phyloP scores from a whole-genome alignment of 2,113 vertebrate genomes.

The Dasyurus viverrinus region DNA sequence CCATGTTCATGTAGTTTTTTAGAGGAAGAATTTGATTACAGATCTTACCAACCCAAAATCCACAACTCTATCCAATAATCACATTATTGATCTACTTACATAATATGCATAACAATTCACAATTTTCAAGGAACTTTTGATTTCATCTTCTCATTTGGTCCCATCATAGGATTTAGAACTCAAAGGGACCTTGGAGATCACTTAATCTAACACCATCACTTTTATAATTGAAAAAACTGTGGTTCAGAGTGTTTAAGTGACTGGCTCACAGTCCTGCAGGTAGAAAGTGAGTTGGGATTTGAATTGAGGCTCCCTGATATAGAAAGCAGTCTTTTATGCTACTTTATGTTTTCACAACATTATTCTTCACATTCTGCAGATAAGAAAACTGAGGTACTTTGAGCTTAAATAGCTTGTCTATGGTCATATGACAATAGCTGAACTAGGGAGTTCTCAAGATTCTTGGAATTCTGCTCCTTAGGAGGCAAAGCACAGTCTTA shows the following conservation, averaged over 20 bases:
- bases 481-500: background rate
- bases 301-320: background rate
- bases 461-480: background rate
- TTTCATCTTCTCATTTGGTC: background rate
- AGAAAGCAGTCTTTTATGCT: background rate
- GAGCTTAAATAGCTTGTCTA: background rate
- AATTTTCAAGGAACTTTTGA: background rate
- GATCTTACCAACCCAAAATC: background rate
- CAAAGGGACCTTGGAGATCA: background rate
- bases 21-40: background rate
- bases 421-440: background rate
- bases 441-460: background rate
- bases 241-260: background rate
- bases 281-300: background rate
- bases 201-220: background rate
- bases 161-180: background rate
- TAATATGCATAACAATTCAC: background rate
- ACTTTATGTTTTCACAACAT: background rate
- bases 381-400: background rate
- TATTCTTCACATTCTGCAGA: background rate
- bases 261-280: background rate
- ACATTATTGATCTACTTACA: background rate
- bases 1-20: background rate
- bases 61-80: background rate
- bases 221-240: background rate